phyloP scores from a whole-genome alignment of 2,888 invertebrate species.

The Alloscopus bannaensis region DNA sequence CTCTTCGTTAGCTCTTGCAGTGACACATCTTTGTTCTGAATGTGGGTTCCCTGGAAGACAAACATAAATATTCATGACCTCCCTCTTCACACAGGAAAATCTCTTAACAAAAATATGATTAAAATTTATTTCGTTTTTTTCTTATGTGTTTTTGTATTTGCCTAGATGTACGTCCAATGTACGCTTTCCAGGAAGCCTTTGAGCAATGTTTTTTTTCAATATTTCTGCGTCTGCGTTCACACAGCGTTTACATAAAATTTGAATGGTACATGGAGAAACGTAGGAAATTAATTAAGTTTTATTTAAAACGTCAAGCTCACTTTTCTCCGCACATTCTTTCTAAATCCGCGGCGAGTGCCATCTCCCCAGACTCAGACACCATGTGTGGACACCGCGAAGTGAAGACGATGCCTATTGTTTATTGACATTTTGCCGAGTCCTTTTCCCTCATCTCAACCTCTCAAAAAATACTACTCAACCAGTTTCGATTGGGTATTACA shows the following conservation, averaged over 20 bases:
- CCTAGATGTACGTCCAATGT: conserved; percentile 9
- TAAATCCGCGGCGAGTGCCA: conserved; percentile 25
- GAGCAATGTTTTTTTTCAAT: no score
- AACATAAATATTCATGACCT: conserved; percentile 66
- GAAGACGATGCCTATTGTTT: no score
- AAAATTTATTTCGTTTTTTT: conserved; percentile 1
- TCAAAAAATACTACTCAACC: conserved; percentile 32
- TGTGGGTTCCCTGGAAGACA: conserved; percentile 43
- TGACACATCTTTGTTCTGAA: conserved; percentile 18
- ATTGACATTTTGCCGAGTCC: no score
- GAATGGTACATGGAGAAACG: not conserved
- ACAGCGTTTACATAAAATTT: not conserved
- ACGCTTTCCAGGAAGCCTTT: not conserved
- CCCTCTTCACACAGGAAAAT: not conserved
- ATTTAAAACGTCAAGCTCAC: conserved; percentile 64
- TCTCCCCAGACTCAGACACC: not conserved
- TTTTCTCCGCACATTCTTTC: conserved; percentile 37
- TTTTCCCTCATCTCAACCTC: no score
- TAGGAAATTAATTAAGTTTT: conserved; percentile 67
- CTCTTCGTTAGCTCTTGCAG: not conserved
- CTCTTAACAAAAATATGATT: conserved; percentile 30
- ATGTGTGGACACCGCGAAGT: no score
- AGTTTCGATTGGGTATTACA: conserved; percentile 36
- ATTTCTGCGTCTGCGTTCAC: not conserved
- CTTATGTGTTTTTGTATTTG: not conserved